Conservation (phyloP, 2,113 vertebrate genomes). For the Cariama cristata region DNA sequence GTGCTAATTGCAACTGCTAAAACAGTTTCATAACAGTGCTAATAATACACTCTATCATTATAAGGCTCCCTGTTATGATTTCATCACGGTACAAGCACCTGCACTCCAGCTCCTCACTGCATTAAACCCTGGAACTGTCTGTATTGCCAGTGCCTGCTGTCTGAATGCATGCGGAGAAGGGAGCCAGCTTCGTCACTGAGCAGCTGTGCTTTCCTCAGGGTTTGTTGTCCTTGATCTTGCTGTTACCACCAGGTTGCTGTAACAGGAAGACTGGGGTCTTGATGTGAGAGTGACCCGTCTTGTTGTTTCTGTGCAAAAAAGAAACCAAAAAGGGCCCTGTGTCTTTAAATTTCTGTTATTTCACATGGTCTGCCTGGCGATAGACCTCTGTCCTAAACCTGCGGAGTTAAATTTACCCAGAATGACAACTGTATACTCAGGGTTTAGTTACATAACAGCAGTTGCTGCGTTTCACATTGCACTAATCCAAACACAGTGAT, state of each 20-base stretch:
- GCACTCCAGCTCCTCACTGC: constrained; percentile 4
- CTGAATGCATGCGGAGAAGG: neutral
- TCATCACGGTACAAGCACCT: constrained; percentile 12
- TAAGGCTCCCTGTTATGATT: constrained; percentile 58
- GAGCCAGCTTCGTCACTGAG: constrained; percentile 33
- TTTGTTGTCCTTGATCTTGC: constrained; percentile 25
- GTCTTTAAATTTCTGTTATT: constrained; percentile 74
- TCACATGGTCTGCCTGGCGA: constrained; percentile 65
- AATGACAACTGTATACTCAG: constrained; percentile 82
- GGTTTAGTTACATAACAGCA: constrained; percentile 81
- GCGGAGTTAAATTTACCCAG: constrained; percentile 83
- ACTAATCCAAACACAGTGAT: constrained; percentile 74
- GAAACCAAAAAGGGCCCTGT: neutral
- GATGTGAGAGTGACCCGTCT: neutral
- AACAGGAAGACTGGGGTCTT: neutral
- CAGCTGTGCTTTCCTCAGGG: constrained; percentile 47
- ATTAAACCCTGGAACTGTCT: constrained; percentile 25
- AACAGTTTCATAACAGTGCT: constrained; percentile 19
- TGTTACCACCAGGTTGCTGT: neutral
- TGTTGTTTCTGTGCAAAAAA: neutral
- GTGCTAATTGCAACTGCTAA: neutral
- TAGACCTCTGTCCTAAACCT: constrained; percentile 78
- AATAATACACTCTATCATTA: constrained; percentile 27
- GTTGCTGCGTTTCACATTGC: constrained; percentile 73
- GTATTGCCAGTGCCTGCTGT: constrained; percentile 2